Evolutionary conservation across 2,888 invertebrate species (phyloP).

Genomic region (Vanessa cardui): DNA sequence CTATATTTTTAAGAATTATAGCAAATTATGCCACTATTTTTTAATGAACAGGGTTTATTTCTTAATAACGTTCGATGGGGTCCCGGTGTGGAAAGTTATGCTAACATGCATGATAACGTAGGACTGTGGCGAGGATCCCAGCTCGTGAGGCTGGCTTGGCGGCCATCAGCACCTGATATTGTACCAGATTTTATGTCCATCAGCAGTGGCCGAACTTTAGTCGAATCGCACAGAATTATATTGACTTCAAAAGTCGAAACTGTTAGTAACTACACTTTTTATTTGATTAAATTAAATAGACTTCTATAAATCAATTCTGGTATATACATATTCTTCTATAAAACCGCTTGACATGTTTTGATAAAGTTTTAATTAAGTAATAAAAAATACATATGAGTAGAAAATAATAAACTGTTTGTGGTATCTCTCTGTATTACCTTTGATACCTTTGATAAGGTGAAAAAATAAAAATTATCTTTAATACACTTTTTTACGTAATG

Average conservation of each 20-base stretch:
- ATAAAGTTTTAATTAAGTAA: too few relatives aligned
- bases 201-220: slow-evolving; percentile 44
- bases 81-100: slow-evolving; percentile 77
- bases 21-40: background rate
- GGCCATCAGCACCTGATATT: slow-evolving; percentile 53
- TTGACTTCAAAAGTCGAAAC: slow-evolving; percentile 41
- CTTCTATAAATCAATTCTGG: too few relatives aligned
- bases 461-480: too few relatives aligned
- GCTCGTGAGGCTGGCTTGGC: slow-evolving; percentile 73
- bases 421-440: too few relatives aligned
- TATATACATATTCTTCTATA: too few relatives aligned
- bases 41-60: slow-evolving; percentile 71
- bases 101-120: slow-evolving; percentile 73
- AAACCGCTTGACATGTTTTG: too few relatives aligned
- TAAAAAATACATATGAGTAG: too few relatives aligned
- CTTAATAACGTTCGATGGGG: slow-evolving; percentile 80
- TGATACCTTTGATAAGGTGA: too few relatives aligned
- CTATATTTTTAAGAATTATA: too few relatives aligned
- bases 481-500: too few relatives aligned
- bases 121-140: slow-evolving; percentile 80
- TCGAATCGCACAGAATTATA: slow-evolving; percentile 53
- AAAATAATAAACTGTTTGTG: too few relatives aligned
- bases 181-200: slow-evolving; percentile 54
- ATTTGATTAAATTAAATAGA: too few relatives aligned
- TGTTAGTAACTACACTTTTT: slow-evolving; percentile 30